Conservation (phyloP, 2,888 invertebrate species). For the Pandemis corylana region DNA sequence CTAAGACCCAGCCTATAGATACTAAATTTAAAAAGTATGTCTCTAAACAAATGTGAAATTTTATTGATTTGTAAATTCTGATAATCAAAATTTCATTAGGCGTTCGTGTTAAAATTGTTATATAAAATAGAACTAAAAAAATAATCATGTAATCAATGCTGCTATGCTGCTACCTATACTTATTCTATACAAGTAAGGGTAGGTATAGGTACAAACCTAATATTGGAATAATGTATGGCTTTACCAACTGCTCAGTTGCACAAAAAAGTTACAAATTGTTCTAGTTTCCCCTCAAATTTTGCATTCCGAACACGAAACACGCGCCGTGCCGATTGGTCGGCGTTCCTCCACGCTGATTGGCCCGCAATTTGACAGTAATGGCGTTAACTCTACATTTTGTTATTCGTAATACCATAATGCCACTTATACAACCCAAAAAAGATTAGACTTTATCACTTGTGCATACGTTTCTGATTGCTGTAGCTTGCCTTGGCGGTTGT, state of each 20-base stretch:
- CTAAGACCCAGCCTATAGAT: too few species aligned
- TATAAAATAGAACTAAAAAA: too few species aligned
- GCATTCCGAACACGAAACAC: constrained; percentile 76
- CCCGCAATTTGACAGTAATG: constrained; percentile 83
- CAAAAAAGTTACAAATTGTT: constrained; percentile 77
- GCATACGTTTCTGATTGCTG: constrained; percentile 41
- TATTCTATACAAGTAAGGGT: too few species aligned
- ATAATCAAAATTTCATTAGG: too few species aligned
- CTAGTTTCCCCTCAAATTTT: constrained; percentile 77
- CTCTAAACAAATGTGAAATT: too few species aligned
- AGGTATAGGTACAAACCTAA: not conserved
- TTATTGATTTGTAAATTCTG: too few species aligned
- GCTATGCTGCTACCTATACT: too few species aligned
- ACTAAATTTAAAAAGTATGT: too few species aligned
- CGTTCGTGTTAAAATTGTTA: too few species aligned
- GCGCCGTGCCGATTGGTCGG: constrained; percentile 70
- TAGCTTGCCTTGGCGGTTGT: constrained; percentile 11
- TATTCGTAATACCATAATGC: constrained; percentile 48
- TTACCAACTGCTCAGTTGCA: constrained; percentile 53
- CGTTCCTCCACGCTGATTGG: constrained; percentile 73
- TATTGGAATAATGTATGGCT: constrained; percentile 47
- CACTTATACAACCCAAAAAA: constrained; percentile 7
- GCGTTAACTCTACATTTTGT: constrained; percentile 71
- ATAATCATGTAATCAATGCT: too few species aligned
- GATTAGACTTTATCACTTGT: constrained; percentile 32